These are phyloP conservation scores for Pyrgilauda ruficollis DNA, from an alignment of 2,113 vertebrate species.

Conservation along the genomic window DNA sequence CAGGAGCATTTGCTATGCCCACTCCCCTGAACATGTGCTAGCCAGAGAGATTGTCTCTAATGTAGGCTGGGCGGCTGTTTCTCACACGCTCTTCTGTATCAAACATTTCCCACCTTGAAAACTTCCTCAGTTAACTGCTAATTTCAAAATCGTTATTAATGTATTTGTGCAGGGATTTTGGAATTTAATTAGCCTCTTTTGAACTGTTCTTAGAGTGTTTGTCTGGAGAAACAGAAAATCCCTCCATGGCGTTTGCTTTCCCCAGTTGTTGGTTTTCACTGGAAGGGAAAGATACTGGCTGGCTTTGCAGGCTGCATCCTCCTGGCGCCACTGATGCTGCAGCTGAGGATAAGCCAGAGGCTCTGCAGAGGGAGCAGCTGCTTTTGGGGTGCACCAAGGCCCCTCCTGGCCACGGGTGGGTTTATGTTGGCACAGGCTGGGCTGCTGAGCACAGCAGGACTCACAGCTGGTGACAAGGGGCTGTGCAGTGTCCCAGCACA, in stretches of 20 bases:
- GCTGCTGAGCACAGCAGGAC: background rate
- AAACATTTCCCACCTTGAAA: slow-evolving; percentile 61
- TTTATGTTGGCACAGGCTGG: background rate
- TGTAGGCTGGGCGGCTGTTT: background rate
- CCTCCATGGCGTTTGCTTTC: slow-evolving; percentile 62
- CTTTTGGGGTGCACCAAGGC: background rate
- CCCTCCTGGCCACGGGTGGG: background rate
- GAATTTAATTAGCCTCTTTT: slow-evolving; percentile 71
- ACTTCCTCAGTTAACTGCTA: slow-evolving; percentile 60
- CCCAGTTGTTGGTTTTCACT: background rate
- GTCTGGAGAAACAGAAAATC: slow-evolving; percentile 69
- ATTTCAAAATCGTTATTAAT: slow-evolving; percentile 69
- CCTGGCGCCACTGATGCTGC: background rate
- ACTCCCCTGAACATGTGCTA: fast-evolving
- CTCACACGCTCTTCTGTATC: background rate
- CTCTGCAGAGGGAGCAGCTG: background rate
- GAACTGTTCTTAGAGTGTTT: slow-evolving; percentile 62
- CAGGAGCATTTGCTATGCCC: background rate
- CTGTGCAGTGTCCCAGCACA: background rate
- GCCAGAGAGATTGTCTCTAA: background rate
- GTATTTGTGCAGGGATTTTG: slow-evolving; percentile 66
- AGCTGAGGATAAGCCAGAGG: background rate
- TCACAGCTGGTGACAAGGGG: background rate
- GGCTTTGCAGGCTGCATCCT: slow-evolving; percentile 6
- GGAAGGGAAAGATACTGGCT: slow-evolving; percentile 31